phyloP scores from a whole-genome alignment of 1,140 invertebrate species.

The Macrostomum lignano region DNA sequence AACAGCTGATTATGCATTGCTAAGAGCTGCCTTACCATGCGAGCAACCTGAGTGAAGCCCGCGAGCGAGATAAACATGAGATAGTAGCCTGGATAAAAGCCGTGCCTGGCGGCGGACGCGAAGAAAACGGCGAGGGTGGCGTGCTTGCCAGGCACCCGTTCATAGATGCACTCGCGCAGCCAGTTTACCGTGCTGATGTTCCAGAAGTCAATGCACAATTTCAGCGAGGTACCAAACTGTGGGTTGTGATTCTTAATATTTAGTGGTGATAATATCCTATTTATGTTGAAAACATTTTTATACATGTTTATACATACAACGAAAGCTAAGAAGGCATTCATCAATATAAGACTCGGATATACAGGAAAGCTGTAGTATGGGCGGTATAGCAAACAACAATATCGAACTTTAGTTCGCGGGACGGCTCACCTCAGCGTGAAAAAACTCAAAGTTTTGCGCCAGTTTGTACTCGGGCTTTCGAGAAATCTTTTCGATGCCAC shows the following conservation, averaged over 20 bases:
- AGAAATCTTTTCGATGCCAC: slow-evolving; percentile 40
- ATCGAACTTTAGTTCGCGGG: not conserved
- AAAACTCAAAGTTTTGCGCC: slow-evolving; percentile 58
- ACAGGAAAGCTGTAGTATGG: too few species aligned
- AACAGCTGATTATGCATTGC: too few species aligned
- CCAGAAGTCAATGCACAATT: not conserved
- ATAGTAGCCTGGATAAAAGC: slow-evolving; percentile 3
- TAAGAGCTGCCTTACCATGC: too few species aligned
- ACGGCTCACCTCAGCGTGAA: slow-evolving; percentile 44
- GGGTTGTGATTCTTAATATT: too few species aligned
- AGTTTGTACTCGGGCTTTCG: slow-evolving; percentile 50
- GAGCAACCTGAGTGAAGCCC: not conserved
- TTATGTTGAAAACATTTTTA: too few species aligned
- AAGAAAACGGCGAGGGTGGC: not conserved
- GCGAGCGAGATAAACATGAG: not conserved
- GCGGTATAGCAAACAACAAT: not conserved
- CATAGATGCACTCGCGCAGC: slow-evolving; percentile 1
- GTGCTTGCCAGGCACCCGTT: not conserved
- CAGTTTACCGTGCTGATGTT: not conserved
- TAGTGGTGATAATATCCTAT: too few species aligned
- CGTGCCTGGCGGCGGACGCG: not conserved
- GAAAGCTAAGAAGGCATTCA: not conserved
- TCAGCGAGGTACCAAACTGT: not conserved
- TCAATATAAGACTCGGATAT: too few species aligned
- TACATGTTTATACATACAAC: slow-evolving; percentile 23